Evolutionary conservation across 2,888 invertebrate species (phyloP), one percentile per base, ranked within the genome.

Genomic region (Odontocerum albicorne): DNA sequence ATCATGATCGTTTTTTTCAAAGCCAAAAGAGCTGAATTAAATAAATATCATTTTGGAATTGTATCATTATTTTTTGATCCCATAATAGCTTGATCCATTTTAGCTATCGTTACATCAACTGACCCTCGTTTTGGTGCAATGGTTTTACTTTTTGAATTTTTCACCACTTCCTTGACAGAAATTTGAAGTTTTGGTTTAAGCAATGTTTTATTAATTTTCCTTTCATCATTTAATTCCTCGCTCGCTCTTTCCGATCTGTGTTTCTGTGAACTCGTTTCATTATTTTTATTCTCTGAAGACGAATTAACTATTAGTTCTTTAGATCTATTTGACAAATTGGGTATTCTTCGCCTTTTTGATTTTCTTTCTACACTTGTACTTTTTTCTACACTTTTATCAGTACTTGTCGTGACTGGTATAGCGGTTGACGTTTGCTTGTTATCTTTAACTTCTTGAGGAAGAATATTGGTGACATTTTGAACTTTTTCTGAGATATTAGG

Each of bases 11-110:
- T n/a, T n/a, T n/a, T n/a, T n/a, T n/a, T n/a, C n/a, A n/a, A n/a
- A n/a, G n/a, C n/a, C n/a, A n/a, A n/a, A n/a, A n/a, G n/a, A n/a
- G n/a, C n/a, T n/a, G n/a, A n/a, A n/a, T n/a, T n/a, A n/a, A n/a
- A n/a, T n/a, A n/a, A 40, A 40, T 8, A 10, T 12, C 21, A 21
- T 20, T 43, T 45, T 58, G 51, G 55, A 19, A 50, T 50, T 20
- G 33, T 45, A 8, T 53, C 49, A 33, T 40, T 22, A 31, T 57
- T 57, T 17, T 43, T 53, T 12, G 43, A 38, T 2, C 75, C 75
- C 65, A 75, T 65, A 33, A 77, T 64, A 7, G 75, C 75, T 63
- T 73, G 71, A 12, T 76, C 76, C 67, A 77, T 61, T 64, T 71
- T 72, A 0, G 66, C 69, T 64, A 75, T 72, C 4, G 70, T 67